Percentiles rank a stretch among this genome's conserved stretches.
Evolutionary conservation across 2,113 vertebrate species (phyloP).

Genomic region (Clarias gariepinus): DNA sequence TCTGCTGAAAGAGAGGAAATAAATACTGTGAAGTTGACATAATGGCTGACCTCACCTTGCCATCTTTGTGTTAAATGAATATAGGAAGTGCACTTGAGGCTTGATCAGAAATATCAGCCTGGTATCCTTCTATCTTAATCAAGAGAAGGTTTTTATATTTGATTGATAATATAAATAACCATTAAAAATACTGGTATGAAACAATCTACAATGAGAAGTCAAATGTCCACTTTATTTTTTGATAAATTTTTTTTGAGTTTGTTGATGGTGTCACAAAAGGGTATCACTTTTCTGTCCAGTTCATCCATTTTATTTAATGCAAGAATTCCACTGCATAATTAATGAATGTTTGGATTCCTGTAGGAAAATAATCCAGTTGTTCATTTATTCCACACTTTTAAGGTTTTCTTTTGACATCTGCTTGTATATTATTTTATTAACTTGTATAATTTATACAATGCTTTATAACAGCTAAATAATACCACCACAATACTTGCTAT

Average conservation of each 20-base stretch:
- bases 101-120: constrained; percentile 36
- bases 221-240: background rate
- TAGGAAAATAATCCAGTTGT: background rate
- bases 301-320: background rate
- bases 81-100: constrained; percentile 56
- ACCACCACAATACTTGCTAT: background rate
- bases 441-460: background rate
- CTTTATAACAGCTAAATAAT: background rate
- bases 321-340: background rate
- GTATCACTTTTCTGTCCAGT: background rate
- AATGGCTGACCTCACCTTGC: constrained; percentile 63
- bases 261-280: background rate
- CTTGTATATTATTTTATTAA: background rate
- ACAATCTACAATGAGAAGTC: background rate
- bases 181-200: background rate
- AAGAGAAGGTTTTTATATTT: background rate
- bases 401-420: background rate
- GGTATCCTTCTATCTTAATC: background rate
- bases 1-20: constrained; percentile 53
- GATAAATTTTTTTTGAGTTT: background rate
- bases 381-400: background rate
- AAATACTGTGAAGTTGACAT: constrained; percentile 46
- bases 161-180: background rate
- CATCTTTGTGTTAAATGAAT: constrained; percentile 51
- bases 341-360: background rate